Evolutionary conservation across 2,113 vertebrate genomes (phyloP).

Genomic region (Corythaeola cristata): DNA sequence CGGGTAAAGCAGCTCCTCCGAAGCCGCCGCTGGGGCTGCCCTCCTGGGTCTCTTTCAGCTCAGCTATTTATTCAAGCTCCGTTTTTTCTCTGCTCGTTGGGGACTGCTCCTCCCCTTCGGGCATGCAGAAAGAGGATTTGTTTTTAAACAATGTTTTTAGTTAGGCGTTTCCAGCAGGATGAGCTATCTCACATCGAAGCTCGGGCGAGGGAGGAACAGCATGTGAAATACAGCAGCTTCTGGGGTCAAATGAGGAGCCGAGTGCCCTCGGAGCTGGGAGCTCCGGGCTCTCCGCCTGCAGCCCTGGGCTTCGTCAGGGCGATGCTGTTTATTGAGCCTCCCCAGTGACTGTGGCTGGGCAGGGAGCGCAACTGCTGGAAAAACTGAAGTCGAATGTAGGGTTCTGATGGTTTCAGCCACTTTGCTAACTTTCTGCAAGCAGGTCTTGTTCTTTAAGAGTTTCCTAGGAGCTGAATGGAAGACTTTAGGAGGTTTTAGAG

Average conservation of each 20-base stretch:
- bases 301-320: neutral
- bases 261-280: neutral
- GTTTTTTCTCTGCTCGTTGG: neutral
- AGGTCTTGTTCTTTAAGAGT: neutral
- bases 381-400: neutral
- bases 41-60: neutral
- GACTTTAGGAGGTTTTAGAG: neutral
- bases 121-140: neutral
- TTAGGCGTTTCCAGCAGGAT: neutral
- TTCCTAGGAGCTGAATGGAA: neutral
- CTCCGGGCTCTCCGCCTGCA: fast-evolving
- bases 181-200: neutral
- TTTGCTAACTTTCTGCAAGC: neutral
- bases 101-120: neutral
- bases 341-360: neutral
- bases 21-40: neutral
- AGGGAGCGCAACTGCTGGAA: fast-evolving
- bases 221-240: slow-evolving; percentile 10
- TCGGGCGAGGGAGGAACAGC: neutral
- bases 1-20: neutral
- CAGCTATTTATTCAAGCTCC: neutral
- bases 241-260: neutral
- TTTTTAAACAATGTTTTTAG: neutral
- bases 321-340: neutral
- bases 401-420: neutral